phyloP scores from a whole-genome alignment of 2,888 invertebrate species.

The Cryptosula pallasiana region DNA sequence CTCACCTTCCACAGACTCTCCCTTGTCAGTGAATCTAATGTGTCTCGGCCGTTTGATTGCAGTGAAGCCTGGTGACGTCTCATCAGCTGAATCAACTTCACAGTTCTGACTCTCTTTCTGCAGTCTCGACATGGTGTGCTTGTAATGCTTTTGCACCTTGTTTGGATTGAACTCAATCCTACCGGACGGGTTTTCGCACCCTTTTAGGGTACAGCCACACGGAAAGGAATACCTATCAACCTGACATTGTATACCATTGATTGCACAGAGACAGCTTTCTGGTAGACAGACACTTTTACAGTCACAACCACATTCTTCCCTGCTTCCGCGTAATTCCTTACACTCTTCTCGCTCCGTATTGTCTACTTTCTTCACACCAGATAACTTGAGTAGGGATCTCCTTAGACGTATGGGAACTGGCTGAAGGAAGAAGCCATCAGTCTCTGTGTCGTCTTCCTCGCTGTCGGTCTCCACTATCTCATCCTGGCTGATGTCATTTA shows the following conservation, averaged over 20 bases:
- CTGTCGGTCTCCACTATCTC: slow-evolving; percentile 16
- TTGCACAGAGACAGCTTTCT: slow-evolving; percentile 87
- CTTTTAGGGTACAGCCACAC: slow-evolving; percentile 90
- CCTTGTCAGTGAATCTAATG: slow-evolving; percentile 56
- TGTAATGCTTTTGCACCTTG: slow-evolving; percentile 90
- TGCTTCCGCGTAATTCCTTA: slow-evolving; percentile 79
- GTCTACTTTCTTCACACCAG: slow-evolving; percentile 90
- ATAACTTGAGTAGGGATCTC: slow-evolving; percentile 77
- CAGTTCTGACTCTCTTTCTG: slow-evolving; percentile 38
- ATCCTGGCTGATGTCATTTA: slow-evolving; percentile 23
- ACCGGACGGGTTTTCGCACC: slow-evolving; percentile 85
- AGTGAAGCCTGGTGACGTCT: background rate
- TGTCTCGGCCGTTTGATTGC: background rate
- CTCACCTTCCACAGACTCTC: slow-evolving; percentile 63
- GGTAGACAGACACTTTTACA: slow-evolving; percentile 72
- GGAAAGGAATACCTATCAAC: slow-evolving; percentile 93
- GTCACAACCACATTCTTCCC: slow-evolving; percentile 62
- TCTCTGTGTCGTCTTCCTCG: slow-evolving; percentile 20
- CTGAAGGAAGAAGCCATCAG: slow-evolving; percentile 54
- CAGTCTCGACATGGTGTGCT: slow-evolving; percentile 85
- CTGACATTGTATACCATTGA: slow-evolving; percentile 93
- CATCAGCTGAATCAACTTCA: background rate
- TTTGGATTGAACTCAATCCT: slow-evolving; percentile 94
- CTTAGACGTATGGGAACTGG: slow-evolving; percentile 89
- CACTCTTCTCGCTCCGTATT: slow-evolving; percentile 89